Percentiles rank a stretch among this genome's conserved stretches.
These are phyloP conservation scores for Pelochelys cantorii DNA, from an alignment of 2,797 vertebrate genomes.

Conservation along the genomic window DNA sequence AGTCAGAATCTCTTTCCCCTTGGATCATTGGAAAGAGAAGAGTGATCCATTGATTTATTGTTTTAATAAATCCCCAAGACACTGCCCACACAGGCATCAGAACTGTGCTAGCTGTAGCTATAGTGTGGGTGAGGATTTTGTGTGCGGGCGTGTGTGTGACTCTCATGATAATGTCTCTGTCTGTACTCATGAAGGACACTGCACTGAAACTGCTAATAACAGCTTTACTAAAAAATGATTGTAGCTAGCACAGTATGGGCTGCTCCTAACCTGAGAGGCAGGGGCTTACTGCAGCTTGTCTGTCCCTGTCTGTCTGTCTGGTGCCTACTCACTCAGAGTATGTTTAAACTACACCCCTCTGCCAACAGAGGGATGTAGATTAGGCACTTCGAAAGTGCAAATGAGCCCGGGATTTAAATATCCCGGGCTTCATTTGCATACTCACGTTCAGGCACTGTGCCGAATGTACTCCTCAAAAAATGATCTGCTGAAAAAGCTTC, in stretches of 20 bases:
- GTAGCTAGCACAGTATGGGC: background rate
- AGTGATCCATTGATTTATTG: background rate
- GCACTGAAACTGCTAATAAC: background rate
- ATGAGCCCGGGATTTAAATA: too few species aligned
- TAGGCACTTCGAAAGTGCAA: too few species aligned
- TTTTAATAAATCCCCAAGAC: background rate
- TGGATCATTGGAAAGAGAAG: background rate
- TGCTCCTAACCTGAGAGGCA: background rate
- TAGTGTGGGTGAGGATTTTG: background rate
- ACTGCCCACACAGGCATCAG: background rate
- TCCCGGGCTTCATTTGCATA: too few species aligned
- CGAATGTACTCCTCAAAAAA: too few species aligned
- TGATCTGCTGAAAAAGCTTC: too few species aligned
- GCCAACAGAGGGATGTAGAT: too few species aligned
- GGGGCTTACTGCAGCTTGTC: background rate
- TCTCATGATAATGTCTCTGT: background rate
- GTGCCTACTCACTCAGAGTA: background rate
- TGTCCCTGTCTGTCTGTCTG: background rate
- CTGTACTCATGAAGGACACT: background rate
- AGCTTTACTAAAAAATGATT: background rate
- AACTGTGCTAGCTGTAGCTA: slow-evolving; percentile 9
- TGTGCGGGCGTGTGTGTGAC: background rate
- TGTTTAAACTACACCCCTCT: too few species aligned
- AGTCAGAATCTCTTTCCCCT: slow-evolving; percentile 6
- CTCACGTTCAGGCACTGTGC: too few species aligned